A percentile compares a stretch with the other conserved stretches of the same genome.
These are phyloP conservation scores for Chymomyza caudatula DNA, from an alignment of 2,888 invertebrate species.

Conservation along the genomic window DNA sequence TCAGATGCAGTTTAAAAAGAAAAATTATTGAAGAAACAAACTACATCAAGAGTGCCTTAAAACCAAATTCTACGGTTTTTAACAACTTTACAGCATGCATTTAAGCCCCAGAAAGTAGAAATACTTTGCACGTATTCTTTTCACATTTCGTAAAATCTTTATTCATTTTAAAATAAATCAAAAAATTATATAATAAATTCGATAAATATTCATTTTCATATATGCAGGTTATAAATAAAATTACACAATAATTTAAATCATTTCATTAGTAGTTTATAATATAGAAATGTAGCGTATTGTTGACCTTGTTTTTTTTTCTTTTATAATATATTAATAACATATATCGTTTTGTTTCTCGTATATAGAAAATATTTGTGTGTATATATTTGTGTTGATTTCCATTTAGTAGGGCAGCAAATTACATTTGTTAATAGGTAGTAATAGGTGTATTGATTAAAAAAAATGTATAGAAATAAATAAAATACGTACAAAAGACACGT, in stretches of 20 bases:
- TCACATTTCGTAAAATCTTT: slow-evolving; percentile 61
- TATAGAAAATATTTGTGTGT: slow-evolving; percentile 17
- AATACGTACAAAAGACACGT: background rate
- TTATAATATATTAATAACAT: background rate
- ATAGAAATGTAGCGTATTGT: slow-evolving; percentile 31
- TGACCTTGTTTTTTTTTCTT: slow-evolving; percentile 8
- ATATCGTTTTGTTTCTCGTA: background rate
- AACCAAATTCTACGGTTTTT: too few species aligned
- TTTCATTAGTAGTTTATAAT: slow-evolving; percentile 56
- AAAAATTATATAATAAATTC: slow-evolving; percentile 67
- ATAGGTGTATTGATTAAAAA: too few species aligned
- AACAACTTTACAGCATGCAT: too few species aligned
- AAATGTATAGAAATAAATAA: slow-evolving; percentile 25
- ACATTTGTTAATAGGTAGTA: slow-evolving; percentile 24
- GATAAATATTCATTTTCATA: slow-evolving; percentile 64
- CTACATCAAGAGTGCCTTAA: too few species aligned
- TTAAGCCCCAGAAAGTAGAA: too few species aligned
- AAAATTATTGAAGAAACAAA: too few species aligned
- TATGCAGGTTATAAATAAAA: slow-evolving; percentile 64
- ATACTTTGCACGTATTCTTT: too few species aligned
- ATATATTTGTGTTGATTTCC: slow-evolving; percentile 53
- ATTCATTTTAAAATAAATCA: slow-evolving; percentile 66
- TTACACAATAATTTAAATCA: slow-evolving; percentile 59
- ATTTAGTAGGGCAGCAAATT: slow-evolving; percentile 54
- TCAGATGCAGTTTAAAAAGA: too few species aligned